Evolutionary conservation across 2,113 vertebrate genomes (phyloP).

Genomic region (Sisor rabdophorus): DNA sequence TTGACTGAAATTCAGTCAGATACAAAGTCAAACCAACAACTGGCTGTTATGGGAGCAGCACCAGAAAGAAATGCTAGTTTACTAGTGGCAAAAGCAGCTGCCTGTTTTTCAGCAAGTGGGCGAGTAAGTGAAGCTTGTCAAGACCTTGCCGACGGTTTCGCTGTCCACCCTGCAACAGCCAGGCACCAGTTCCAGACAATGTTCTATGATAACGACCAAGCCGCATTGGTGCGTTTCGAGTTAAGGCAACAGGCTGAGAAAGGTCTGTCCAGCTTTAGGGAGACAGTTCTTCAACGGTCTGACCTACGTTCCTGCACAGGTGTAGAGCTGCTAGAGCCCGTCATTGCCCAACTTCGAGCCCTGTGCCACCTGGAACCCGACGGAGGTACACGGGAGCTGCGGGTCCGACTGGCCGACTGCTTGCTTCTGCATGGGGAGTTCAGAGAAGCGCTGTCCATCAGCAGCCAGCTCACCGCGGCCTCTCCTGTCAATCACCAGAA

Average conservation of each 20-base stretch:
- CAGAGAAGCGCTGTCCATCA: slow-evolving; percentile 71
- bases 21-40: slow-evolving; percentile 39
- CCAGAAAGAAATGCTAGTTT: slow-evolving; percentile 61
- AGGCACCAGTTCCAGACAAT: slow-evolving; percentile 67
- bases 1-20: neutral
- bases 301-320: slow-evolving; percentile 76
- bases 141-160: slow-evolving; percentile 80
- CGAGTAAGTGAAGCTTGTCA: slow-evolving; percentile 60
- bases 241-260: slow-evolving; percentile 71
- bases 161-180: slow-evolving; percentile 66
- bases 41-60: neutral
- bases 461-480: slow-evolving; percentile 71
- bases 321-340: slow-evolving; percentile 76
- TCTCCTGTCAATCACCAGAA: slow-evolving; percentile 70
- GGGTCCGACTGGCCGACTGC: slow-evolving; percentile 81
- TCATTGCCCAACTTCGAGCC: slow-evolving; percentile 70
- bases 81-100: slow-evolving; percentile 75
- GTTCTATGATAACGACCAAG: slow-evolving; percentile 66
- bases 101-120: slow-evolving; percentile 71
- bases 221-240: slow-evolving; percentile 55
- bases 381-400: slow-evolving; percentile 69
- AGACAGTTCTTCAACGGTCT: slow-evolving; percentile 67
- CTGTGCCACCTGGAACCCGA: slow-evolving; percentile 75
- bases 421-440: slow-evolving; percentile 78
- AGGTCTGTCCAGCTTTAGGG: slow-evolving; percentile 74